A percentile compares a stretch with the other conserved stretches of the same genome.
These are phyloP conservation scores for Cataglyphis cursor DNA, from an alignment of 2,888 invertebrate genomes.

Conservation along the genomic window DNA sequence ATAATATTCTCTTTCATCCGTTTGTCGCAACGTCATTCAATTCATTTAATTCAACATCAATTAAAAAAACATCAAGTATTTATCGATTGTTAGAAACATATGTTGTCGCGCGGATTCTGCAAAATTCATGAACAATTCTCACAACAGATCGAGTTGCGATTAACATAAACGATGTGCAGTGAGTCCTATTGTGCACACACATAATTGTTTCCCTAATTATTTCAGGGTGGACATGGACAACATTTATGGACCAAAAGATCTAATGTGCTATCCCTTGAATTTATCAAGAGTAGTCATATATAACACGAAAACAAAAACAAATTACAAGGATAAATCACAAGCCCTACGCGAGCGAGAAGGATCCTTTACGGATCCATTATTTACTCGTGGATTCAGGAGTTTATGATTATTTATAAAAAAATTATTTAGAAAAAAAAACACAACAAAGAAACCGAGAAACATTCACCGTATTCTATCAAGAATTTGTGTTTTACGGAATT, in stretches of 20 bases:
- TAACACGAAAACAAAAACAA: slow-evolving; percentile 22
- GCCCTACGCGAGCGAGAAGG: background rate
- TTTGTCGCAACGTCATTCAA: background rate
- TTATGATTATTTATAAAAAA: background rate
- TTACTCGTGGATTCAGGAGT: background rate
- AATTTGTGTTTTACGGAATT: slow-evolving; percentile 5
- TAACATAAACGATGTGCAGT: slow-evolving; percentile 37
- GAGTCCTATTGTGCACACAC: slow-evolving; percentile 32
- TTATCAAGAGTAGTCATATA: slow-evolving; percentile 27
- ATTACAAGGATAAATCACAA: slow-evolving; percentile 41
- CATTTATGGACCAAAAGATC: slow-evolving; percentile 1
- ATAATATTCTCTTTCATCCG: background rate
- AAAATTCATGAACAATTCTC: slow-evolving; percentile 6
- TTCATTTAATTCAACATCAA: background rate
- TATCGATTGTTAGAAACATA: slow-evolving; percentile 17
- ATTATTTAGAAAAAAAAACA: background rate
- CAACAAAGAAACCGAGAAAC: background rate
- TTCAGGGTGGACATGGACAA: slow-evolving; percentile 23
- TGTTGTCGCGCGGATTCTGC: slow-evolving; percentile 1
- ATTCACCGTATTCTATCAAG: background rate
- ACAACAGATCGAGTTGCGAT: slow-evolving; percentile 26
- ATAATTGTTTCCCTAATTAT: background rate
- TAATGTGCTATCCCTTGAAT: slow-evolving; percentile 20
- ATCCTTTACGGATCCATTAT: background rate
- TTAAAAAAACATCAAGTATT: slow-evolving; percentile 20